A percentile compares a stretch with the other conserved stretches of the same genome.
These are phyloP conservation scores for Atrina japonica DNA, from an alignment of 2,888 invertebrate genomes.

Conservation along the genomic window DNA sequence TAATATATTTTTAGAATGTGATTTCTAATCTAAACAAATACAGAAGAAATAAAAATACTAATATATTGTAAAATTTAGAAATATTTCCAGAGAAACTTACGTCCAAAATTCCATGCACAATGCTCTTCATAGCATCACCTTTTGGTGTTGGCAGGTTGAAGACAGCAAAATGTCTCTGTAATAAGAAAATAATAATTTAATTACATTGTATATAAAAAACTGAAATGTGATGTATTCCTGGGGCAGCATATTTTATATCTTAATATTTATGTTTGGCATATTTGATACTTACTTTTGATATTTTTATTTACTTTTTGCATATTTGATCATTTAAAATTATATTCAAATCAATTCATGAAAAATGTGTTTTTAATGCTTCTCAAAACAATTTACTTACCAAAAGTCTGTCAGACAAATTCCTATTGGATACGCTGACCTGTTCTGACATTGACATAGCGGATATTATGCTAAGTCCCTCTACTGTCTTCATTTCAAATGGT, in stretches of 20 bases:
- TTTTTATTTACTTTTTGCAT: too few relatives aligned
- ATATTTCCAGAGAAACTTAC: constrained; percentile 61
- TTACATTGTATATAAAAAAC: background rate
- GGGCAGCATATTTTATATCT: too few relatives aligned
- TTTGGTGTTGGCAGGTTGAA: constrained; percentile 76
- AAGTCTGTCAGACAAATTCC: constrained; percentile 71
- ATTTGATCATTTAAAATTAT: too few relatives aligned
- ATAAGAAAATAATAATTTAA: constrained; percentile 19
- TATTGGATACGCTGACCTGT: constrained; percentile 68
- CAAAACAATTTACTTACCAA: constrained; percentile 76
- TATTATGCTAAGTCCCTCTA: constrained; percentile 78
- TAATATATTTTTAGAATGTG: background rate
- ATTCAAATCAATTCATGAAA: too few relatives aligned
- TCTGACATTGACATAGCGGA: constrained; percentile 77
- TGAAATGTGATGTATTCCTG: too few relatives aligned
- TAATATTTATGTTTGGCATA: background rate
- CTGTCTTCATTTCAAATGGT: constrained; percentile 79
- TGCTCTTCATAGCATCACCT: constrained; percentile 73
- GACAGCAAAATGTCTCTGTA: constrained; percentile 80
- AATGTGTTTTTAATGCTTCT: too few relatives aligned
- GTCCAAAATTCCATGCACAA: constrained; percentile 79
- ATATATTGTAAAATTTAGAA: background rate
- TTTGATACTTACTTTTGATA: too few relatives aligned
- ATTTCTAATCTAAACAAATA: background rate
- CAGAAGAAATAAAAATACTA: too few relatives aligned